Percentiles rank a stretch among this genome's conserved stretches.
Evolutionary conservation across 2,797 vertebrate genomes (phyloP).

Genomic region (Scolopax bukidnonensis): DNA sequence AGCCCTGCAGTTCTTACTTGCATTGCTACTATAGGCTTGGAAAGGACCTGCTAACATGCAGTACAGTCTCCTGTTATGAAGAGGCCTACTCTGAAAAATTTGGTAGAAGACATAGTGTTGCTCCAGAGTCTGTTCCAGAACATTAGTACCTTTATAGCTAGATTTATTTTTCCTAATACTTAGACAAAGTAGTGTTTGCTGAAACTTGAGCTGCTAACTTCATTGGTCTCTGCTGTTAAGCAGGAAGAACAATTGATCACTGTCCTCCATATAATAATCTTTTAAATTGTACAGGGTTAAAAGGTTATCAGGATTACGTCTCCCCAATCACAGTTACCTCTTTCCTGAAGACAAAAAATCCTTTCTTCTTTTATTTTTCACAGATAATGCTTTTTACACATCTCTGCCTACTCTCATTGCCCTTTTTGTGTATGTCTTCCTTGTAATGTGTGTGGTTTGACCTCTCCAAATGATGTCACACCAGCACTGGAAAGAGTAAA

Average conservation of each 20-base stretch:
- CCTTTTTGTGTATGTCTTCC: neutral
- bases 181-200: neutral
- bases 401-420: neutral
- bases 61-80: neutral
- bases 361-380: neutral
- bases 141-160: neutral
- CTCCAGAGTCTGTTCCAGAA: neutral
- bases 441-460: slow-evolving; percentile 4
- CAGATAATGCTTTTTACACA: neutral
- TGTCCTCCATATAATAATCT: neutral
- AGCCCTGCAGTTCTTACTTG: neutral
- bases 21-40: neutral
- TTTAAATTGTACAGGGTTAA: neutral
- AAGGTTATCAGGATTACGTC: neutral
- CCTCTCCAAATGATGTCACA: slow-evolving; percentile 17
- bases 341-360: neutral
- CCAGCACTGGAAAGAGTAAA: neutral
- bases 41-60: neutral
- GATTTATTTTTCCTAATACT: neutral
- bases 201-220: neutral
- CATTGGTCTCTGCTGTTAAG: neutral
- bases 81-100: neutral
- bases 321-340: neutral
- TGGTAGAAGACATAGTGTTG: neutral
- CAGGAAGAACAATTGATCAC: neutral